Base-by-base conservation (phyloP, 2,888 invertebrate genomes). In the Argyresthia albistria region DNA sequence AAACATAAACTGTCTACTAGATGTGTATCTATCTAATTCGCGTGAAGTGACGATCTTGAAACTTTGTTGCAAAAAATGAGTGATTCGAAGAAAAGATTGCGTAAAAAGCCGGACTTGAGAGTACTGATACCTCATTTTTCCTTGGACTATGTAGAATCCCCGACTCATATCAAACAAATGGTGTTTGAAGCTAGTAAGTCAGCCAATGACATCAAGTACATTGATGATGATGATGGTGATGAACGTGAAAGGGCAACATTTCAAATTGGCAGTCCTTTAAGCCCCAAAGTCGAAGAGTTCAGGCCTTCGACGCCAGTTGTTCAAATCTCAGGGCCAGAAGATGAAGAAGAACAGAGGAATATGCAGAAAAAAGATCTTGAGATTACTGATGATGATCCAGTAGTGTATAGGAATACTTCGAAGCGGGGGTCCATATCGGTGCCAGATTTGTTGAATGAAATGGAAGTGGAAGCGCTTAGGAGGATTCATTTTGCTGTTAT, bases 401-500 rank as follows among this genome's bases (percentile, higher is more conserved):
- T 75, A 1, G 58, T 64, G 8, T 66, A 67, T 36, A 73, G 74
- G 35, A 64, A 63, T 37, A 56, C 63, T 39, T 53, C 89, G 43
- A 84, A 91, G 47, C 89, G 90, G 56, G 89, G 90, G 54, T 92
- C 92, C 1, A 89, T 91, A 49, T 93, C 93, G 0, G 80, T 92
- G 65, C 93, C 93, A 1, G 79, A 86, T 57, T 80, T 77, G 56
- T 78, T 92, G 48, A 89, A 91, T 63, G 88, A 88, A n/a, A 10
- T 46, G 11, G 35, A 46, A 4, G 58, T 86, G 62, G 81, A 89
- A 58, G 81, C 88, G 11, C 61, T 90, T 52, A 69, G 73, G 39
- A 57, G 39, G 39, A 39, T 39, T 43, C 12, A 25, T 6, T 39
- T 9, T 39, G 39, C 39, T 39, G 39, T 3, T 39, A 39, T 39